Percentiles rank a stretch among this genome's conserved stretches.
phyloP scores from a whole-genome alignment of 2,888 invertebrate species.

The Ryuthela nishihirai region DNA sequence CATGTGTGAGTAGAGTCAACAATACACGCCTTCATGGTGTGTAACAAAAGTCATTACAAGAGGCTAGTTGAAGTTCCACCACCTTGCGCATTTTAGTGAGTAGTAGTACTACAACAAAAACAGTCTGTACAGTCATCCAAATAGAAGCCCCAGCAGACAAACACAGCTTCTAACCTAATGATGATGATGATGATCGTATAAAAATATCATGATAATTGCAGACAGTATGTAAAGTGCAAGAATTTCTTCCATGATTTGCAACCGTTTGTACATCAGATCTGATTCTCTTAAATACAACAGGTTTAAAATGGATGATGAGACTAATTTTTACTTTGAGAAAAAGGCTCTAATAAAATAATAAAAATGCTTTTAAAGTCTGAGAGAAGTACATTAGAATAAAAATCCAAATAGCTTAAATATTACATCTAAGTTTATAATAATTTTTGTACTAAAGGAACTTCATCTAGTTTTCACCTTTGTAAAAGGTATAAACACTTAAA shows the following conservation, averaged over 20 bases:
- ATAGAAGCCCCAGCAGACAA: conserved; percentile 36
- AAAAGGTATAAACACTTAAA: too few relatives aligned
- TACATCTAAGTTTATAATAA: too few relatives aligned
- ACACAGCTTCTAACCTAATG: conserved; percentile 31
- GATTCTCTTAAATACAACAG: conserved; percentile 32
- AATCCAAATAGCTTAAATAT: too few relatives aligned
- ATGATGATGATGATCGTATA: conserved; percentile 38
- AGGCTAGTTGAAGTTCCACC: conserved; percentile 35
- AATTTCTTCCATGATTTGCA: conserved; percentile 26
- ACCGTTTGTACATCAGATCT: conserved; percentile 39
- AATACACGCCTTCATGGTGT: conserved; percentile 32
- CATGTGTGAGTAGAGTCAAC: conserved; percentile 33
- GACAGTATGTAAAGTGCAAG: conserved; percentile 35
- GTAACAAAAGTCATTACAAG: conserved; percentile 14
- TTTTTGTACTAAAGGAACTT: too few relatives aligned
- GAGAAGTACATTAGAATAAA: too few relatives aligned
- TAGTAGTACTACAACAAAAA: conserved; percentile 38
- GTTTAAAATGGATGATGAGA: too few relatives aligned
- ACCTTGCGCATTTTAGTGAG: conserved; percentile 33
- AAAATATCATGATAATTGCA: conserved; percentile 39
- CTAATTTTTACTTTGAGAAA: too few relatives aligned
- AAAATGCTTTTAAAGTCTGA: too few relatives aligned
- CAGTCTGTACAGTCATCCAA: conserved; percentile 38
- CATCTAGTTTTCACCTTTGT: too few relatives aligned
- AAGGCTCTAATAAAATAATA: too few relatives aligned